Base-by-base conservation (phyloP, 1,140 invertebrate species). In the Heliconius hermathena region DNA sequence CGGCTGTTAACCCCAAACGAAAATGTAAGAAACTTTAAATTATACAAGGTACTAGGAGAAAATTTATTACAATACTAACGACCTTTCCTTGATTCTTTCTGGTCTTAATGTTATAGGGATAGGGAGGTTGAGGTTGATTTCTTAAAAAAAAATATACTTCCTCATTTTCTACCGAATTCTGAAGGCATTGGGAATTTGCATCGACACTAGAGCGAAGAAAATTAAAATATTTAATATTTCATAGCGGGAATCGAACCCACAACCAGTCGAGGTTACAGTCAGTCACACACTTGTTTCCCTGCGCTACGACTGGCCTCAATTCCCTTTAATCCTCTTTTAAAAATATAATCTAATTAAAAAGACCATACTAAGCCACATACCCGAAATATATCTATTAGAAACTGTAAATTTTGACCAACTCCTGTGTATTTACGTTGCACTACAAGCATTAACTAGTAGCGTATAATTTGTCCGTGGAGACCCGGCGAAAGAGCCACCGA, bases 391-490 rank as follows among this genome's bases (percentile, higher is more conserved):
- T 57, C 22, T 66, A n/a, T 26, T 66, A 66, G 20, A 66, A 66
- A 66, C 60, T 66, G 22, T 66, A 16, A 66, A 66, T 66, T 66
- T 66, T 26, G 2, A 66, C 54, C 54, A 60, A 60, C n/a, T 26
- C 57, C 8, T 66, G 22, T 66, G 11, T 66, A 66, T 66, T 66
- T 66, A 66, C 13, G 57, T 66, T 66, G 20, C 57, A 66, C n/a
- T 66, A 66, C 22, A 26, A 66, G 11, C 57, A 66, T 66, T 66
- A 66, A 66, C 22, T 66, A 66, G 57, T 26, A 3, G 57, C 57
- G 57, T 66, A 66, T 66, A 66, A 66, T 66, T 66, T 66, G 57
- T 66, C 57, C 57, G 57, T 66, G 22, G 57, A 66, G 57, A 66
- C n/a, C 11, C 57, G 22, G 22, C 22, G 57, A 29, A 26, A 66